Base-by-base conservation (phyloP, 1,140 invertebrate genomes). In the Zophobas atratus region DNA sequence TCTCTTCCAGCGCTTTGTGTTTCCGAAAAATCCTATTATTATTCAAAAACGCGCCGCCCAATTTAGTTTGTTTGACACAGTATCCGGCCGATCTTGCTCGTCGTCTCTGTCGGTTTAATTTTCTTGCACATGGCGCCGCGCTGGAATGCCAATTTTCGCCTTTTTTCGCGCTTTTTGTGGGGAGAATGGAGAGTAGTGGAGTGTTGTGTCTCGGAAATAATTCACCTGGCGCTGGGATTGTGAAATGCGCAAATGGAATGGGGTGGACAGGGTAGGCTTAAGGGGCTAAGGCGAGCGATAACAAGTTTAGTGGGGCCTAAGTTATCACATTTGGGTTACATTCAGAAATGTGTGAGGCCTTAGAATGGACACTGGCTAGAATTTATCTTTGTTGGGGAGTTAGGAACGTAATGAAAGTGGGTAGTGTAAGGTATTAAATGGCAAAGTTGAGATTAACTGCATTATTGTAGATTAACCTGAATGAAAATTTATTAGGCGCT, bases 231-330 rank as follows among this genome's bases (percentile, higher is more conserved):
- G 56, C 56, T 60, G 35, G 34, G 32, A 41, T 67, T 67, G 60
- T 38, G 39, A 67, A 67, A 43, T 67, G 60, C 43, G 60, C 60
- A 67, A 67, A 67, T 67, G 60, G 60, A 67, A 67, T n/a, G 36
- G 39, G 60, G 33, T n/a, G 6, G 35, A 6, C 53, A 55, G 53
- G 32, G 53, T 55, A 55, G 53, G 53, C 33, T 55, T 55, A 55
- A 55, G 53, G 53, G 33, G 33, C 53, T 34, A 55, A 55, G 35
- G 53, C 53, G 53, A 20, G 20, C 20, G 20, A 20, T 20, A 20
- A 20, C 20, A 20, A 20, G 20, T 20, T 20, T 20, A 20, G 20
- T 20, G 20, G 20, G 20, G 53, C 53, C 53, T 46, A 55, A 55
- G 32, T 55, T 55, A 55, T 20, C 20, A 20, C 20, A 20, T 20